Conservation (phyloP, 2,797 vertebrate species). For the Meriones psammophilus region DNA sequence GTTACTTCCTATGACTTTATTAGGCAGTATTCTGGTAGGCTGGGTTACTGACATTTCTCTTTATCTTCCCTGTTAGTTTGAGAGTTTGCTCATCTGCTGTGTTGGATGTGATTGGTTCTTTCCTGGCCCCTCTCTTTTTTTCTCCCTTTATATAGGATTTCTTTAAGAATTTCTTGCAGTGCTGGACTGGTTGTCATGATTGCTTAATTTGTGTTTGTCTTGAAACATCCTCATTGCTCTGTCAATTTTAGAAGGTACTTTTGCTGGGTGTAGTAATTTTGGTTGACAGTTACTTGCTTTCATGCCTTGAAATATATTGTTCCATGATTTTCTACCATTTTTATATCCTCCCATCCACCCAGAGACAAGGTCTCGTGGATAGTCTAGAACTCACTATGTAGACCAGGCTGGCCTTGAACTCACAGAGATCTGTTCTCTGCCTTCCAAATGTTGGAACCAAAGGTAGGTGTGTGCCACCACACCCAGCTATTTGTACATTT, state of each 20-base stretch:
- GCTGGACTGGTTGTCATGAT: neutral
- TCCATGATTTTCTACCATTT: neutral
- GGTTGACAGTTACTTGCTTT: neutral
- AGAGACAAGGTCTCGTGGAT: neutral
- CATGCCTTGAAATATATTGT: neutral
- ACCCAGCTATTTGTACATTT: neutral
- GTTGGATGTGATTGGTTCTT: neutral
- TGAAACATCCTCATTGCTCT: neutral
- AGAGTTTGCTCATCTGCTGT: neutral
- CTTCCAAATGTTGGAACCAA: neutral
- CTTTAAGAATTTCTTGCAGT: neutral
- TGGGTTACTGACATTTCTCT: neutral
- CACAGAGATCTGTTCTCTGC: neutral
- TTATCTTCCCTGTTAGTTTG: neutral
- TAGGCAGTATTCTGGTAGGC: neutral
- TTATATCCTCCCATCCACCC: neutral
- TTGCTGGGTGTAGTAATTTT: neutral
- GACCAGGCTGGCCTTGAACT: neutral
- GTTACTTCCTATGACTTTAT: neutral
- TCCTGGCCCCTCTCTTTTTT: neutral
- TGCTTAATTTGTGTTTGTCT: neutral
- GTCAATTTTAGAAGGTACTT: neutral
- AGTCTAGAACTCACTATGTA: neutral
- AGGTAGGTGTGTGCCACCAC: neutral
- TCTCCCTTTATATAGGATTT: neutral